Base-by-base conservation (phyloP, 2,797 vertebrate genomes). In the Onychomys torridus region DNA sequence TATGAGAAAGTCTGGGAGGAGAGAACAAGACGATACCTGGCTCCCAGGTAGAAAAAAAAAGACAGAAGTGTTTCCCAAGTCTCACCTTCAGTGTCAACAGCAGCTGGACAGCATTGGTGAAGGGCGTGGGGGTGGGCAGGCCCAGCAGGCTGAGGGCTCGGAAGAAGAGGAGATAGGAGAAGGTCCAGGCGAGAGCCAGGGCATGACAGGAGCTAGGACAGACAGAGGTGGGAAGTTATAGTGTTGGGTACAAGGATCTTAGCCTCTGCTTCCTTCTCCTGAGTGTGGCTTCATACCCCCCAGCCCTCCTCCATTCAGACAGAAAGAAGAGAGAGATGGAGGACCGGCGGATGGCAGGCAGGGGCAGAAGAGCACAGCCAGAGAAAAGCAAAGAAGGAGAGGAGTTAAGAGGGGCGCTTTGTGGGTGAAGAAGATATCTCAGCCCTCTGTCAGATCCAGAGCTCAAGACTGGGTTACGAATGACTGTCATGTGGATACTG, bases 151-250 rank as follows among this genome's bases (percentile, higher is more conserved):
- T 98, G 94, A 98, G 98, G 2, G 99, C 97, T 0, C 99, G 99
- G 98, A 99, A 99, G 98, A 99, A 99, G 49, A 99, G 98, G 77
- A 99, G 99, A 97, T 99, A 99, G 94, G 99, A 98, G 94, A 99
- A 99, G 6, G 99, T 99, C 99, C 99, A 99, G 94, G 91, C 98
- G 13, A 99, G 99, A 40, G 98, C 99, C 96, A 99, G 93, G 16
- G 98, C 98, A 0, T 99, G 99, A 29, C 99, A 99, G 82, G 97
- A 98, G 95, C 99, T 99, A 97, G 13, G 77, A 57, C 32, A 92
- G 77, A 57, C 32, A 92, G 43, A 97, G 61, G 81, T 34, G 43
- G 59, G 85, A 93, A 34, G 93, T 2, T 11, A 0, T 14, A 2
- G 57, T 4, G 46, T 43, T 83, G 78, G 67, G 59, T 8, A 19